Percentiles rank a stretch among this genome's conserved stretches.
Evolutionary conservation across 2,888 invertebrate genomes (phyloP).

Genomic region (Cheilosia impressa): DNA sequence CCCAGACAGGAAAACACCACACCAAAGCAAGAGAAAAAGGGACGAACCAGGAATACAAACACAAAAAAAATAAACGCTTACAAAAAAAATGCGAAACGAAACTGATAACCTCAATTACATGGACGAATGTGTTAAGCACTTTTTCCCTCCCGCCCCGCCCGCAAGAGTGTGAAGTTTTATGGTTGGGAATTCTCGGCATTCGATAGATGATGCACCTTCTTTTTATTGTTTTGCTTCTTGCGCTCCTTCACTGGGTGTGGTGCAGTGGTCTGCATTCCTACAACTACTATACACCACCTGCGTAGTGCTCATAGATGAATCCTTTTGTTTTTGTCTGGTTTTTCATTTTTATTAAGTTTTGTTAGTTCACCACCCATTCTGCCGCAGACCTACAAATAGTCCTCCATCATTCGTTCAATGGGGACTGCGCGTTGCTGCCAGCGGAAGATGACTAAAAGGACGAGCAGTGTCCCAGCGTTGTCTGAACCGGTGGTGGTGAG

Average conservation of each 20-base stretch:
- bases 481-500: constrained; percentile 37
- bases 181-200: constrained; percentile 65
- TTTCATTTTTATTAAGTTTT: constrained; percentile 71
- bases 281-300: constrained; percentile 47
- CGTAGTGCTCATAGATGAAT: constrained; percentile 29
- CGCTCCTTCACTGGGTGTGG: constrained; percentile 15
- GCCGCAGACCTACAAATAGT: constrained; percentile 52
- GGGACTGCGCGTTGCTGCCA: neutral
- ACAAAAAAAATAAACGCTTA: constrained; percentile 16
- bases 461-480: constrained; percentile 35
- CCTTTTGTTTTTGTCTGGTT: constrained; percentile 25
- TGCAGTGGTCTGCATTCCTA: constrained; percentile 44
- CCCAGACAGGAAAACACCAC: constrained; percentile 42
- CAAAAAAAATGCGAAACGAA: constrained; percentile 55
- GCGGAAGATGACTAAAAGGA: constrained; percentile 5
- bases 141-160: constrained; percentile 34
- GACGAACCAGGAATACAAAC: constrained; percentile 8
- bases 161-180: constrained; percentile 72
- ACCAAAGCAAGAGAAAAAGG: constrained; percentile 32
- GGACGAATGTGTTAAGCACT: constrained; percentile 75
- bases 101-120: constrained; percentile 76
- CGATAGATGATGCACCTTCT: constrained; percentile 62
- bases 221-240: constrained; percentile 2
- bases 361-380: constrained; percentile 54
- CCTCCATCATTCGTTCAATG: constrained; percentile 60